Base-by-base conservation (phyloP, 37 sponge, comb jelly and placozoan genomes). In the Tethya wilhelma region DNA sequence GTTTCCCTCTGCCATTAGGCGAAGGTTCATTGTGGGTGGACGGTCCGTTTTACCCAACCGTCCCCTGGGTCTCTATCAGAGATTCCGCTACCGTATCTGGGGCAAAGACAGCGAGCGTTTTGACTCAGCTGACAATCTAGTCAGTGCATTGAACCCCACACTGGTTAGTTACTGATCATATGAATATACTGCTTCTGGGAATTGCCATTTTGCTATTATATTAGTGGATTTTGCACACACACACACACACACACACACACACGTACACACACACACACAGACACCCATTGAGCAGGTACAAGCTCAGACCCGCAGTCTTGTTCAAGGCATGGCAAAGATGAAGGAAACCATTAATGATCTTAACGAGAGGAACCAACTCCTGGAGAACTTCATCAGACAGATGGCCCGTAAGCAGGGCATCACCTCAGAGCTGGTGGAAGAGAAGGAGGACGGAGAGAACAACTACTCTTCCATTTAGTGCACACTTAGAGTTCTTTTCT, bases 71-170 rank as follows among this genome's bases (percentile, higher is more conserved):
- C 44, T 78, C 23, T 45, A 22, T 23, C 75, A 79, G 56, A 45
- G 66, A 36, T 65, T 91, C 45, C 30, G 55, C 5, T 79, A 58
- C 63, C 9, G 45, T 34, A 58, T 64, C 26, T 66, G 59, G 41
- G 74, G 69, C 28, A 28, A 1, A 33, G 59, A 75, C 3, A 60
- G 40, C 14, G 56, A 57, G 0, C 46, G 90, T 7, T 75, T 31
- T 67, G 80, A 90, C 70, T 71, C 78, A 22, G 5, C 73, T 26
- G 90, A 90, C 7, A 90, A 84, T 32, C 80, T 90, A 36, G 4
- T 12, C 56, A 79, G 72, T 64, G 79, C 86, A 37, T 79, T 86
- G 30, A 23, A 71, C 44, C 79, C 86, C 62, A 67, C 63, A 1
- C 79, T 41, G 46, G 86, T 86, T 53, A 79, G 85, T 41, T 71